Base-by-base conservation (phyloP, 37 sponge, comb jelly and placozoan species). In the Chondrilla cf. caribensis region DNA sequence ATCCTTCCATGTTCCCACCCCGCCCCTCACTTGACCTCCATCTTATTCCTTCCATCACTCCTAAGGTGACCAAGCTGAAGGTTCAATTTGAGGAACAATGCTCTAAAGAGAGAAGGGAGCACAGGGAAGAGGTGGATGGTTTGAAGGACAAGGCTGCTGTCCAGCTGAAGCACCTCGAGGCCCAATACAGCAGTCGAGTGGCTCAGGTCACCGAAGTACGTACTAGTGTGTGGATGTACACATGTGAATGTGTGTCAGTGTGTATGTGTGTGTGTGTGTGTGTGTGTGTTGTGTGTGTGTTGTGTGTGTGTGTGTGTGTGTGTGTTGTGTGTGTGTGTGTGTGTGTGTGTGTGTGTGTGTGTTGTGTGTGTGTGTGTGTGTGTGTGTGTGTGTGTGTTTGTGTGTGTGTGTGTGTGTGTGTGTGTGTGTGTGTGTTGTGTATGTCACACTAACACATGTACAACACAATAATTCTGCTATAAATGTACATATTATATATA, bases 1-100 rank as follows among this genome's bases (percentile, higher is more conserved):
- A n/a, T n/a, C n/a, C n/a, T n/a, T n/a, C n/a, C n/a, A n/a, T n/a
- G n/a, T n/a, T n/a, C n/a, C n/a, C n/a, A n/a, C n/a, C n/a, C n/a
- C n/a, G n/a, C n/a, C n/a, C n/a, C n/a, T n/a, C n/a, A n/a, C n/a
- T n/a, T n/a, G n/a, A n/a, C n/a, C n/a, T n/a, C n/a, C n/a, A n/a
- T n/a, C n/a, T n/a, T n/a, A n/a, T n/a, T n/a, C n/a, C n/a, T n/a
- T n/a, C n/a, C n/a, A n/a, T n/a, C n/a, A n/a, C n/a, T n/a, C n/a
- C n/a, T 36, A 7, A 73, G 76, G 76, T 73, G 41, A 36, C 76
- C 1, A 73, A 73, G 24, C 43, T 73, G 3, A 73, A 40, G 44
- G 21, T 37, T 1, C 76, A 73, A 6, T 73, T 0, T 73, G 76
- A 73, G 76, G 24, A 40, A 21, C 38, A 73, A 43, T 21, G 6